Base-by-base conservation (phyloP, 2,797 vertebrate genomes). In the Leptatherina wallacei region DNA sequence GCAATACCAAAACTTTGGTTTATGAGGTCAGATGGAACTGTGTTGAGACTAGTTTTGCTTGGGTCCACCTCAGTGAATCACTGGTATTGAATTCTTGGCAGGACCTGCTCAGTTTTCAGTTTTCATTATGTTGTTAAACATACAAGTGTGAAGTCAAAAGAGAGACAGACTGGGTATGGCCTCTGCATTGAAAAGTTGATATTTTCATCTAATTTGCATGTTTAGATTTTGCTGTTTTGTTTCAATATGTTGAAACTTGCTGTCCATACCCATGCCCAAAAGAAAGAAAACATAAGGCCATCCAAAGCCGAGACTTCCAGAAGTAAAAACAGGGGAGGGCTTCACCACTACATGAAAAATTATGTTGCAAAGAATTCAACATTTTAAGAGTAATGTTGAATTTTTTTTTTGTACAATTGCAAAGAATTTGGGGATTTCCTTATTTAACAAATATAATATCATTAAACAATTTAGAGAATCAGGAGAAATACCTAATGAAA, bases 1-100 rank as follows among this genome's bases (percentile, higher is more conserved):
- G 64, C 56, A 86, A 83, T 1, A 5, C 0, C 51, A 65, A 20
- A 57, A 11, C 22, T 61, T 76, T 68, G 54, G 38, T 75, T 78
- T 52, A 62, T 62, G 44, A 78, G 42, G 44, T 79, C 65, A 84
- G 36, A 38, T 35, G 6, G 4, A 33, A 36, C 7, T 58, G 32
- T 60, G 69, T 16, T 58, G 27, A 63, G 30, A 67, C 38, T 65
- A 3, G 56, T 20, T n/a, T 36, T 78, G 42, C 69, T 62, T 71
- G 47, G 20, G 55, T 73, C 30, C 33, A 69, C 12, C 54, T 35
- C n/a, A 3, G 16, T 75, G 59, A 80, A 38, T 80, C 59, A 55
- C 35, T 29, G 13, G 52, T 7, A 29, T 27, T 27, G 27, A 55
- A 27, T 55, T 5, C 24, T 55, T 55, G 24, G 52, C 11, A 55